These are phyloP conservation scores for Choristoneura fumiferana DNA, from an alignment of 1,140 invertebrate species.

Conservation along the genomic window DNA sequence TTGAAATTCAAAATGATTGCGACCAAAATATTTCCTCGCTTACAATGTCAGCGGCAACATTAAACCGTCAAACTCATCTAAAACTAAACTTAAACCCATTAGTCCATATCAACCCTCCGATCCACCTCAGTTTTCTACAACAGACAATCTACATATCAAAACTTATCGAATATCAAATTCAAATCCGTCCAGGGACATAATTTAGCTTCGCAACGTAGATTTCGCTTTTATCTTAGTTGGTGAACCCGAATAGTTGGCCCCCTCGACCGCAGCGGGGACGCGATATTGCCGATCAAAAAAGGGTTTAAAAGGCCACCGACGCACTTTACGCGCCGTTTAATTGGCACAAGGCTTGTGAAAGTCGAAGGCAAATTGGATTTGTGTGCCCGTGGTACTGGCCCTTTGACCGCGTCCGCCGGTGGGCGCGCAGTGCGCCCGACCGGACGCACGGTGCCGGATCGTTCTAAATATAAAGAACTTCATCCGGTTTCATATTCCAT, in stretches of 20 bases:
- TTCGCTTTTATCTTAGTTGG: conserved; percentile 15
- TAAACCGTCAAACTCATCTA: background rate
- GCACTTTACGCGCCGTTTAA: conserved; percentile 29
- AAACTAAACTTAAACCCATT: conserved; percentile 3
- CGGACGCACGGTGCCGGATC: too few relatives aligned
- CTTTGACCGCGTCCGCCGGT: conserved; percentile 11
- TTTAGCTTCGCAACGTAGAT: conserved; percentile 15
- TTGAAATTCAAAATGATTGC: too few relatives aligned
- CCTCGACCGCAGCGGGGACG: background rate
- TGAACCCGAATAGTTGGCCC: conserved; percentile 1
- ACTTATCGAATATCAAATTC: conserved; percentile 19
- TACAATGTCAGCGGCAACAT: too few relatives aligned
- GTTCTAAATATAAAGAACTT: too few relatives aligned
- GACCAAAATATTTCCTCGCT: too few relatives aligned
- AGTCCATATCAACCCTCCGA: background rate
- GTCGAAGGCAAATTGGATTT: conserved; percentile 25
- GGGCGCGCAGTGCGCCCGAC: background rate
- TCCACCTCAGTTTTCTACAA: conserved; percentile 6
- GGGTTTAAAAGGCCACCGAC: conserved; percentile 20
- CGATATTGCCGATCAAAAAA: conserved; percentile 28
- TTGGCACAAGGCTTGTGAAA: conserved; percentile 22
- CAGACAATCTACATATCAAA: conserved; percentile 14
- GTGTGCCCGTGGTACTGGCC: conserved; percentile 4
- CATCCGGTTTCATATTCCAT: too few relatives aligned
- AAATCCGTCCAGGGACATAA: conserved; percentile 11